Conservation (phyloP, 2,888 invertebrate species). For the Lathronympha strigana region DNA sequence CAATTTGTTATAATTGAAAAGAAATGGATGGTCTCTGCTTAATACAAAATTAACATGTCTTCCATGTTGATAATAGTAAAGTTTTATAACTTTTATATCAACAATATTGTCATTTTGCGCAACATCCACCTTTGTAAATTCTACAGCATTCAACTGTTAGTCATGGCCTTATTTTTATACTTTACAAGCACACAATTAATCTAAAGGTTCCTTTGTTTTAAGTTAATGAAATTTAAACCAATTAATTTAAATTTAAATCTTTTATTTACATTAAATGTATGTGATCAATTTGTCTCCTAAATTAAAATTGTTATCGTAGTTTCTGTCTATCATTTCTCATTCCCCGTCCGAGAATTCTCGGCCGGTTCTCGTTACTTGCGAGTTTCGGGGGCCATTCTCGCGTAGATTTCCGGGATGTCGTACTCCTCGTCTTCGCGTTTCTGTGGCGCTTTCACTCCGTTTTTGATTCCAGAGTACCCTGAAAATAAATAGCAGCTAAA, state of each 20-base stretch:
- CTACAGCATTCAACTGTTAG: background rate
- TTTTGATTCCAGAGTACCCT: conserved; percentile 21
- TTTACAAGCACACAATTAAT: background rate
- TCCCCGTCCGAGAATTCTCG: background rate
- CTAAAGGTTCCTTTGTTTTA: background rate
- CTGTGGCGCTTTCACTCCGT: conserved; percentile 1
- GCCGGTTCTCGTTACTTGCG: conserved; percentile 21
- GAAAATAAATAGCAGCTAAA: background rate
- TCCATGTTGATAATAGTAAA: background rate
- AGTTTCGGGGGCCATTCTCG: conserved; percentile 22
- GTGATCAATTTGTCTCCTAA: conserved; percentile 17
- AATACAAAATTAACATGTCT: background rate
- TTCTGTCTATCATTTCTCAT: background rate
- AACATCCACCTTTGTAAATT: background rate
- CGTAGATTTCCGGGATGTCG: conserved; percentile 41
- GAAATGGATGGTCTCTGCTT: no score
- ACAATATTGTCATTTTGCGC: background rate
- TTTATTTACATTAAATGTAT: conserved; percentile 31
- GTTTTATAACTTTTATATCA: background rate
- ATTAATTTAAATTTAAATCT: conserved; percentile 9
- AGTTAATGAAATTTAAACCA: conserved; percentile 1
- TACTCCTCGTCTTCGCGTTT: conserved; percentile 26
- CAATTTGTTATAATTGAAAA: no score
- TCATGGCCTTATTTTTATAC: background rate
- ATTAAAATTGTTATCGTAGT: conserved; percentile 13